Conservation (phyloP, 2,113 vertebrate species). For the Carassius gibelio region DNA sequence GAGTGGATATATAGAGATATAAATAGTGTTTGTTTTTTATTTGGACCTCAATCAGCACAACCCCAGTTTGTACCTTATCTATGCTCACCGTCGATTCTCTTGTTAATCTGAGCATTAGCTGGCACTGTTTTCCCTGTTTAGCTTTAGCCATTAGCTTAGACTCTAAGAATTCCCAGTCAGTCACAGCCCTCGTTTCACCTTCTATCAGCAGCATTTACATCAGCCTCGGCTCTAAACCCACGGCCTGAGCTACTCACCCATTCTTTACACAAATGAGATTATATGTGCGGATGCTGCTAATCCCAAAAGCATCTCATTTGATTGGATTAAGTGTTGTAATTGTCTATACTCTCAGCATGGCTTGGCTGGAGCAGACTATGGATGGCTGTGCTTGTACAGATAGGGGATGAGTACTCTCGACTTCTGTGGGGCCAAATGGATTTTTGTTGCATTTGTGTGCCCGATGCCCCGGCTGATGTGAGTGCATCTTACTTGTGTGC, state of each 20-base stretch:
- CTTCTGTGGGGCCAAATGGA: constrained; percentile 42
- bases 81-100: not conserved
- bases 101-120: constrained; percentile 30
- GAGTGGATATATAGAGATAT: too few relatives aligned
- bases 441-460: constrained; percentile 25
- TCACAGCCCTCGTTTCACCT: not conserved
- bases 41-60: not conserved
- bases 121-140: not conserved
- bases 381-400: constrained; percentile 7
- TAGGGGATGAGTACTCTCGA: constrained; percentile 21
- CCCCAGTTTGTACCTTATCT: not conserved
- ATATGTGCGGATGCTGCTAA: constrained; percentile 41
- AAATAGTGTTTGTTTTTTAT: too few relatives aligned
- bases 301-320: constrained; percentile 44
- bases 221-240: not conserved
- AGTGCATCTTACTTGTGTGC: constrained; percentile 9
- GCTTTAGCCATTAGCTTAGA: constrained; percentile 11
- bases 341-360: constrained; percentile 35
- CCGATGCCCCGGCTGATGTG: constrained; percentile 7
- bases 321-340: constrained; percentile 53
- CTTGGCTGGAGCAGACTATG: not conserved
- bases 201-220: constrained; percentile 20
- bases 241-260: constrained; percentile 31
- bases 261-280: constrained; percentile 50
- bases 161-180: not conserved